Evolutionary conservation across 2,113 vertebrate species (phyloP).

Genomic region (Callocephalon fimbriatum): DNA sequence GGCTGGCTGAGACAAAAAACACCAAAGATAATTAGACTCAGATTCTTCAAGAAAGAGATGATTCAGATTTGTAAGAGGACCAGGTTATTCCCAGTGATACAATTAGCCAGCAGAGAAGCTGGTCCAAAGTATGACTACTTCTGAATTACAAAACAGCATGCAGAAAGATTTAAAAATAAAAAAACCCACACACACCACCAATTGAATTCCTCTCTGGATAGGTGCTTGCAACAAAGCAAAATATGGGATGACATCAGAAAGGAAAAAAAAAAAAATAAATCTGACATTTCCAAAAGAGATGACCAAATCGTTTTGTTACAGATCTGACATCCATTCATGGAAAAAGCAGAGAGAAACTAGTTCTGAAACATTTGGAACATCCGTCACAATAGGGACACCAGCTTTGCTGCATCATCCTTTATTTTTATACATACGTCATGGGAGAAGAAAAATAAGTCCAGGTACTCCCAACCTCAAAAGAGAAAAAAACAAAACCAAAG

Average conservation of each 20-base stretch:
- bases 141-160: neutral
- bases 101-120: neutral
- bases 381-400: neutral
- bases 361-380: neutral
- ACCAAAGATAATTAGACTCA: neutral
- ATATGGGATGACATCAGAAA: neutral
- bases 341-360: neutral
- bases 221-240: neutral
- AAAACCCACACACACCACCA: neutral
- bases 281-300: neutral
- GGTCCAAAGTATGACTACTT: neutral
- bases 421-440: neutral
- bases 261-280: neutral
- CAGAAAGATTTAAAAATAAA: neutral
- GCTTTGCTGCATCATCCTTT: neutral
- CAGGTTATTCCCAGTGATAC: neutral
- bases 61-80: neutral
- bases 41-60: neutral
- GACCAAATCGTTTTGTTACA: neutral
- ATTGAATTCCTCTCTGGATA: neutral
- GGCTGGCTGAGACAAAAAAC: neutral
- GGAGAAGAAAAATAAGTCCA: conserved; percentile 1
- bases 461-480: neutral
- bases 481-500: neutral
- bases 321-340: neutral